A percentile compares a stretch with the other conserved stretches of the same genome.
Evolutionary conservation across 2,888 invertebrate genomes (phyloP).

Genomic region (Eilema griseolum): DNA sequence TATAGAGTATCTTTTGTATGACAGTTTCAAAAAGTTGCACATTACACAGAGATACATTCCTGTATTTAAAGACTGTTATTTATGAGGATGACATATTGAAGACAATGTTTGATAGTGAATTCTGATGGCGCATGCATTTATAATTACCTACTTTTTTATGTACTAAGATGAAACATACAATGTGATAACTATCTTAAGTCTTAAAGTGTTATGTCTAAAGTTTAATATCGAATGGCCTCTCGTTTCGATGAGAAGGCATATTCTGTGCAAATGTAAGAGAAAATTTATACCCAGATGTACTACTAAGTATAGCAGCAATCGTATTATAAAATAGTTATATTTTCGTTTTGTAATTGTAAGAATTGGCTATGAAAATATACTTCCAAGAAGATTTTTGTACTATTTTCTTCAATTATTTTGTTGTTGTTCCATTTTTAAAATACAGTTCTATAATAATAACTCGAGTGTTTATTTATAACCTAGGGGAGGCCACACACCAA

Average conservation of each 20-base stretch:
- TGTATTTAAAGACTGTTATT: constrained; percentile 9
- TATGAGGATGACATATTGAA: not conserved
- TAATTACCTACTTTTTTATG: not conserved
- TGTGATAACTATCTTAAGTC: not conserved
- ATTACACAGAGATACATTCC: constrained; percentile 29
- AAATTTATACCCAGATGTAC: not conserved
- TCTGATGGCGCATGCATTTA: constrained; percentile 12
- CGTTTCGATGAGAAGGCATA: not conserved
- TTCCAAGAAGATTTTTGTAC: not conserved
- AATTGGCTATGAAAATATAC: not conserved
- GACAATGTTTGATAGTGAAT: constrained; percentile 24
- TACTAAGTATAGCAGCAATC: not conserved
- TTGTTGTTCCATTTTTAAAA: not conserved
- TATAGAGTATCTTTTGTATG: constrained; percentile 10
- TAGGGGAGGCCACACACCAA: not conserved
- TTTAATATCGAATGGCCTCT: not conserved
- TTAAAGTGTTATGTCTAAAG: not conserved
- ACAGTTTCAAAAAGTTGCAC: constrained; percentile 13
- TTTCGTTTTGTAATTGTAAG: not conserved
- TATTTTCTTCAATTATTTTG: not conserved
- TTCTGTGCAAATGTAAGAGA: not conserved
- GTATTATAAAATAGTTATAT: not conserved
- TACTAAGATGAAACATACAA: not conserved
- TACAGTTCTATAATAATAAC: not conserved
- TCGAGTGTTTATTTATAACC: not conserved